These are phyloP conservation scores for Neostethus bicornis DNA, from an alignment of 2,797 vertebrate species.

Conservation along the genomic window DNA sequence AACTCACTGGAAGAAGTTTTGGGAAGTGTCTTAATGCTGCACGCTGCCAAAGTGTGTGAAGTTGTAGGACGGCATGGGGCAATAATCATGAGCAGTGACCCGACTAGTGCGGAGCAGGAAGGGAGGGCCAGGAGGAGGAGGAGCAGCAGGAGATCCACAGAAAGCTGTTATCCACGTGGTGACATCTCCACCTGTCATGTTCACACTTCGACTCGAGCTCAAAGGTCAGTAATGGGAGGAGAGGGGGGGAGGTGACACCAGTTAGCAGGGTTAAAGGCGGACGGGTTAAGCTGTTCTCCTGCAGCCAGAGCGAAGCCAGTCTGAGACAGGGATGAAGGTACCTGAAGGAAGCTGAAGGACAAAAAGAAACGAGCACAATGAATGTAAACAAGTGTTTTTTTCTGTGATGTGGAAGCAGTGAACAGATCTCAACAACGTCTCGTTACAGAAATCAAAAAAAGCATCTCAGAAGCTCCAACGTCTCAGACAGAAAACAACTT, in stretches of 20 bases:
- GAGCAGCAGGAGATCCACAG: slow-evolving; percentile 38
- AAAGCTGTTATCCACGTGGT: slow-evolving; percentile 48
- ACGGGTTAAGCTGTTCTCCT: slow-evolving; percentile 18
- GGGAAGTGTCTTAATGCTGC: slow-evolving; percentile 11
- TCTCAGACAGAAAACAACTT: too few relatives aligned
- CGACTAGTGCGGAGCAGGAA: slow-evolving; percentile 31
- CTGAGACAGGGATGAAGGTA: not conserved
- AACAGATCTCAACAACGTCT: too few relatives aligned
- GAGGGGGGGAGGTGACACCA: slow-evolving; percentile 24
- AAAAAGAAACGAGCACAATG: not conserved
- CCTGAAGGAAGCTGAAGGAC: not conserved
- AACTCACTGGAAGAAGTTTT: not conserved
- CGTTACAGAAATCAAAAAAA: too few relatives aligned
- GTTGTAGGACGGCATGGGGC: slow-evolving; percentile 15
- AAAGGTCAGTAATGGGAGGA: slow-evolving; percentile 49
- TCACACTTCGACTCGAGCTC: slow-evolving; percentile 31
- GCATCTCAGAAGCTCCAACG: too few relatives aligned
- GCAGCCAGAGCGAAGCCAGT: not conserved
- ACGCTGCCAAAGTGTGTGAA: slow-evolving; percentile 7
- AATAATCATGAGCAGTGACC: slow-evolving; percentile 48
- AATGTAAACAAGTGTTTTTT: not conserved
- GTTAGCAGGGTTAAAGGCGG: slow-evolving; percentile 18
- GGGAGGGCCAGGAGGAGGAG: slow-evolving; percentile 37
- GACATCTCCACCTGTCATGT: slow-evolving; percentile 52
- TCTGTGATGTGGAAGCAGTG: too few relatives aligned